Evolutionary conservation across 2,113 vertebrate species (phyloP).

Genomic region (Vidua macroura): DNA sequence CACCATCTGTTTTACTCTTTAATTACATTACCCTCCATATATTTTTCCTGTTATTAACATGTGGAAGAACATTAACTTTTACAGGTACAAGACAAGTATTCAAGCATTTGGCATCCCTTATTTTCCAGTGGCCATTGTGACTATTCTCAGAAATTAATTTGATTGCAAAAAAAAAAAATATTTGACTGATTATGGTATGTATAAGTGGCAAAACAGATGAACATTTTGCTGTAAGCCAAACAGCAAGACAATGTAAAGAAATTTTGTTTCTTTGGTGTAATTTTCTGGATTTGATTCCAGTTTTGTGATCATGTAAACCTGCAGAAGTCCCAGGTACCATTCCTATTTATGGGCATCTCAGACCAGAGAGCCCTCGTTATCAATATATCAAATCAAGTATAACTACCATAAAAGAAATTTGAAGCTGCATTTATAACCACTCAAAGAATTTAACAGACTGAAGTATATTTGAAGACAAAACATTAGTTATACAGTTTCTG

Average conservation of each 20-base stretch:
- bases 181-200: neutral
- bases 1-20: slow-evolving; percentile 32
- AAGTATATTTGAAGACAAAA: neutral
- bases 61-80: slow-evolving; percentile 28
- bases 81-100: neutral
- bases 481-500: neutral
- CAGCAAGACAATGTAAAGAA: neutral
- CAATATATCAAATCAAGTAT: neutral
- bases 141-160: neutral
- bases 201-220: neutral
- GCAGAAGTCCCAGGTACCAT: neutral
- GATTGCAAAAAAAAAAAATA: neutral
- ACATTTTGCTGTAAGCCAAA: neutral
- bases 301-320: neutral
- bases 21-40: neutral
- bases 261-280: neutral
- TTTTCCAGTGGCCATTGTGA: neutral
- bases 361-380: neutral
- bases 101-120: neutral
- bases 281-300: neutral
- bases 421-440: neutral
- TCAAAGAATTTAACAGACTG: neutral
- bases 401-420: neutral
- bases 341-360: neutral
- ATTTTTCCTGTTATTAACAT: neutral